Evolutionary conservation across 1,140 invertebrate species (phyloP).

Genomic region (Colletes gigas): DNA sequence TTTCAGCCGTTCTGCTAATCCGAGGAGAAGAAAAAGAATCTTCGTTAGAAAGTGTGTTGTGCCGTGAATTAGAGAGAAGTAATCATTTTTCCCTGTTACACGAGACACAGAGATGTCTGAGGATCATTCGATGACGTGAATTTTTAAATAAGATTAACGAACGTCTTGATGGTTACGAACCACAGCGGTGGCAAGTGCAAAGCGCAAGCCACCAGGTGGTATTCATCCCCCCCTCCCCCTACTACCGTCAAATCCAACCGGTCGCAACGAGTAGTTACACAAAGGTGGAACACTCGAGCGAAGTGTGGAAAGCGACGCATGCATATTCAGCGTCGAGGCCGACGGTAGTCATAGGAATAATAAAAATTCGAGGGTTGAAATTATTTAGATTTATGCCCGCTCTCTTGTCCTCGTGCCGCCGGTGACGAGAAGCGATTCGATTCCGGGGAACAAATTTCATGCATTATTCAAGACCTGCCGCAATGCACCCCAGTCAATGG

Average conservation of each 20-base stretch:
- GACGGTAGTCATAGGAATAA: constrained; percentile 71
- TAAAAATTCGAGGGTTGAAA: constrained; percentile 77
- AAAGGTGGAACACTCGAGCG: constrained; percentile 58
- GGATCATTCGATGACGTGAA: not conserved
- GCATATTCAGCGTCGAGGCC: constrained; percentile 70
- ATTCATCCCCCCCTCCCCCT: not conserved
- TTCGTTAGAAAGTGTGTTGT: no score
- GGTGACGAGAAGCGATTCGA: constrained; percentile 77
- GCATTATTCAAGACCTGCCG: constrained; percentile 76
- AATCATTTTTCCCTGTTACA: not conserved
- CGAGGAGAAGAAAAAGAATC: no score
- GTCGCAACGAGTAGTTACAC: constrained; percentile 53
- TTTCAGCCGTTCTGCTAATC: no score
- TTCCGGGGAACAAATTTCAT: constrained; percentile 79
- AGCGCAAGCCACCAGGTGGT: constrained; percentile 21
- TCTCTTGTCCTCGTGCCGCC: constrained; percentile 72
- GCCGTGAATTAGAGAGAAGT: no score
- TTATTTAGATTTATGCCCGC: constrained; percentile 80
- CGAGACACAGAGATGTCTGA: not conserved
- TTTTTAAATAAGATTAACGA: constrained; percentile 40
- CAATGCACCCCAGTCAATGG: constrained; percentile 72
- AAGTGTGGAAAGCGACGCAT: constrained; percentile 67
- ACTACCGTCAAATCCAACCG: not conserved
- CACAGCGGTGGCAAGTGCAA: not conserved
- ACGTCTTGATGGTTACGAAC: constrained; percentile 1